phyloP scores from a whole-genome alignment of 1,140 invertebrate species.

The Drosophila mojavensis region DNA sequence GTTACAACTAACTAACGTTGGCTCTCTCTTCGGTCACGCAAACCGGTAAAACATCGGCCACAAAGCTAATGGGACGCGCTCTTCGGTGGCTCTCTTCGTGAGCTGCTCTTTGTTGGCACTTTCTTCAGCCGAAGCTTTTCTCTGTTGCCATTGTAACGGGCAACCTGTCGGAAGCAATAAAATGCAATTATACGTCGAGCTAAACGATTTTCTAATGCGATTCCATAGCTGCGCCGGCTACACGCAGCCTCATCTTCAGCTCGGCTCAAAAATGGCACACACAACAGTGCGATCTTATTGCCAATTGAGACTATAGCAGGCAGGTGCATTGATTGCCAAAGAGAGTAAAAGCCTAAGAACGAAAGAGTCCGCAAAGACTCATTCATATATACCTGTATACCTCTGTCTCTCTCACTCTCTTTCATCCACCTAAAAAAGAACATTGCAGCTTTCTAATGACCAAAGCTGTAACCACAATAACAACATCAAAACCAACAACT shows the following conservation, averaged over 20 bases:
- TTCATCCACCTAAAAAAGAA: constrained; percentile 34
- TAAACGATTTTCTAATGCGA: constrained; percentile 69
- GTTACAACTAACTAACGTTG: constrained; percentile 60
- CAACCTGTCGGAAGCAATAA: constrained; percentile 73
- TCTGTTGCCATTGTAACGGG: constrained; percentile 38
- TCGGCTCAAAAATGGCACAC: constrained; percentile 45
- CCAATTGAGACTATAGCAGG: constrained; percentile 53
- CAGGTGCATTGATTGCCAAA: constrained; percentile 59
- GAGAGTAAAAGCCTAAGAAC: constrained; percentile 22
- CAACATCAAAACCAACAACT: constrained; percentile 16
- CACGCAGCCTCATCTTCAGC: constrained; percentile 48
- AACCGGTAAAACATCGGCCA: constrained; percentile 67
- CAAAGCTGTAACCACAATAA: constrained; percentile 45
- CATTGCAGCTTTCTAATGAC: constrained; percentile 68
- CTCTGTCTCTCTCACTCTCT: neutral
- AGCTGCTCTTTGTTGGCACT: constrained; percentile 55
- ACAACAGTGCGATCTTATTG: constrained; percentile 43
- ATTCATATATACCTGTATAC: neutral
- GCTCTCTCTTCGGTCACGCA: constrained; percentile 39
- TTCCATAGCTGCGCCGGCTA: constrained; percentile 34
- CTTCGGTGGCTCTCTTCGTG: constrained; percentile 56
- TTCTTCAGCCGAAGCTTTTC: constrained; percentile 57
- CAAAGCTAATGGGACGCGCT: constrained; percentile 65
- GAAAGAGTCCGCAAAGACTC: constrained; percentile 17
- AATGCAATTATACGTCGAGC: constrained; percentile 66